phyloP scores from a whole-genome alignment of 2,113 vertebrate species.

The Pseudorasbora parva region DNA sequence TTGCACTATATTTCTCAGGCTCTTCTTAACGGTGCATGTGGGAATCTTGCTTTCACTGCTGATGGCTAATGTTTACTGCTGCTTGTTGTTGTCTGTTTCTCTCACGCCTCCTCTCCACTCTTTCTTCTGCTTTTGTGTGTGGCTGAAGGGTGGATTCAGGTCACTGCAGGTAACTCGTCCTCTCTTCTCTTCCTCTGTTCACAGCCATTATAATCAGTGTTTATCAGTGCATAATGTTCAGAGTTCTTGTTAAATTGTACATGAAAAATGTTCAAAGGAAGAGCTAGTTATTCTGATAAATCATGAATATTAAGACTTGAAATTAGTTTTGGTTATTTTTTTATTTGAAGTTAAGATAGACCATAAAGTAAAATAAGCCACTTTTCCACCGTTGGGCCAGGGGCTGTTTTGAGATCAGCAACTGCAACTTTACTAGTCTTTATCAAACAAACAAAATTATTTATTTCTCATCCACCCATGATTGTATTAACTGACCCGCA shows the following conservation, averaged over 20 bases:
- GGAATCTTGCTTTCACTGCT: constrained; percentile 47
- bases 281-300: no score
- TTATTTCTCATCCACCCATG: no score
- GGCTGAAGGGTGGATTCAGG: constrained; percentile 98
- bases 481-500: no score
- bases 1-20: constrained; percentile 24
- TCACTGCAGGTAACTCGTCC: constrained; percentile 91
- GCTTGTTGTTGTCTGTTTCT: constrained; percentile 58
- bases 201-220: neutral
- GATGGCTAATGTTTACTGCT: constrained; percentile 56
- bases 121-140: constrained; percentile 78
- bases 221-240: neutral
- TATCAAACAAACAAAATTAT: no score
- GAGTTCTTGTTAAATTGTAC: neutral
- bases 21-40: constrained; percentile 21
- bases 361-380: neutral
- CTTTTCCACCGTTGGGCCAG: no score
- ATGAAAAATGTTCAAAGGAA: neutral
- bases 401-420: no score
- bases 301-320: neutral
- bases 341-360: neutral
- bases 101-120: constrained; percentile 67
- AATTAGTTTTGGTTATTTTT: neutral
- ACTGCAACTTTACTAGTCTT: no score
- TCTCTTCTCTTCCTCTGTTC: constrained; percentile 44